Base-by-base conservation (phyloP, 2,113 vertebrate species). In the Brachyhypopomus occidentalis region DNA sequence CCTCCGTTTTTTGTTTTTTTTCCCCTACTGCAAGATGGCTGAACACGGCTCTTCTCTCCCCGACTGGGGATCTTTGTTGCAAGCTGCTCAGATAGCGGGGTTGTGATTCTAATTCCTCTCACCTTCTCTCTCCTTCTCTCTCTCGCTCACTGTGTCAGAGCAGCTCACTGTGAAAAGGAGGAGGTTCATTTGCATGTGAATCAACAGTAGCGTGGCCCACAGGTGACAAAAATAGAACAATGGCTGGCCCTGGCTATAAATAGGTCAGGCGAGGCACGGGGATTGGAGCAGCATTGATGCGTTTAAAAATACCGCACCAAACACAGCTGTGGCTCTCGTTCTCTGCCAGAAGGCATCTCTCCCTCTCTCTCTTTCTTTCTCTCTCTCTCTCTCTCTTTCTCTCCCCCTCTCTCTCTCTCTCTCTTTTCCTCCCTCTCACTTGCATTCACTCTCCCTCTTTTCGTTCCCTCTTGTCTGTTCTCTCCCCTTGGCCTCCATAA, bases 211-310 rank as follows among this genome's bases (percentile, higher is more conserved):
- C 93, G 90, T 90, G 95, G 95, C 95, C 96, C 96, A 95, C 94
- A 96, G 92, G 96, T 94, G 95, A 95, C 98, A 97, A 93, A 97
- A 98, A 98, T 97, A 98, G 97, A 99, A 99, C 97, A 99, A 99
- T 99, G 96, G 95, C 95, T 94, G 92, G 95, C 95, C 94, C 93
- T 89, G 95, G 96, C 96, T 97, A 98, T 95, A 98, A 98, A 98
- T 98, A 99, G 97, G 97, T 97, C 97, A 98, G 94, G 95, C 95
- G 92, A 92, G 94, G 96, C 96, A 90, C 92, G 90, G 95, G 93
- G 97, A 97, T 96, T 95, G 96, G 96, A 98, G 96, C 95, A 95
- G 95, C 95, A 95, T 95, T 96, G 96, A 98, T 96, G 97, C 92
- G 94, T 96, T 98, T 98, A 98, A 98, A 98, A 99, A 99, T 99